These are phyloP conservation scores for Neosalanx taihuensis DNA, from an alignment of 2,797 vertebrate species.

Conservation along the genomic window DNA sequence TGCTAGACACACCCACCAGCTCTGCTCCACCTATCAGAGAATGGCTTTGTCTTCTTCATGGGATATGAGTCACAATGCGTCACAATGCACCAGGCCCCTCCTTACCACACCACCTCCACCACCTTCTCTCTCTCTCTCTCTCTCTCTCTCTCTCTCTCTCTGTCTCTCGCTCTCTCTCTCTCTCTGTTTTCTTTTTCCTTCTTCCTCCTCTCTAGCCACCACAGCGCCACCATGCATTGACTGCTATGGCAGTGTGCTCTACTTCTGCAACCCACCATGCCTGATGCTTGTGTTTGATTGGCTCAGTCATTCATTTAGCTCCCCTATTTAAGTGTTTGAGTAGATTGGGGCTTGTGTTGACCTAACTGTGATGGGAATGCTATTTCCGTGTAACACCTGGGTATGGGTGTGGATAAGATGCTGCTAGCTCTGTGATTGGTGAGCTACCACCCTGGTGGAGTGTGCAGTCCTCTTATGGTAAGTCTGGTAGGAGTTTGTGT, in stretches of 20 bases:
- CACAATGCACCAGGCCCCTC: not conserved
- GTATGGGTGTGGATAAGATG: too few species aligned
- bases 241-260: slow-evolving; percentile 48
- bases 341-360: slow-evolving; percentile 13
- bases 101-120: not conserved
- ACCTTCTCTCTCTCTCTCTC: slow-evolving; percentile 2
- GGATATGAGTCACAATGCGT: not conserved
- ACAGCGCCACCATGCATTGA: slow-evolving; percentile 49
- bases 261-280: slow-evolving; percentile 66
- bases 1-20: slow-evolving; percentile 7
- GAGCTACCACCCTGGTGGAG: not conserved
- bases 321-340: slow-evolving; percentile 18
- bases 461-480: slow-evolving; percentile 41
- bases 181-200: slow-evolving; percentile 8
- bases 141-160: slow-evolving; percentile 7
- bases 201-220: slow-evolving; percentile 5
- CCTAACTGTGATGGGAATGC: slow-evolving; percentile 15
- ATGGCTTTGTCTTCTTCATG: slow-evolving; percentile 9
- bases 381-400: slow-evolving; percentile 7
- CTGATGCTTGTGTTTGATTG: slow-evolving; percentile 73
- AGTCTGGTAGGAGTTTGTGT: slow-evolving; percentile 36
- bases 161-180: slow-evolving; percentile 11
- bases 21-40: slow-evolving; percentile 8
- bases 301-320: slow-evolving; percentile 58
- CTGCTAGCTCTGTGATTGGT: not conserved